Conservation (phyloP, 2,888 invertebrate species). For the Apotomis turbidana region DNA sequence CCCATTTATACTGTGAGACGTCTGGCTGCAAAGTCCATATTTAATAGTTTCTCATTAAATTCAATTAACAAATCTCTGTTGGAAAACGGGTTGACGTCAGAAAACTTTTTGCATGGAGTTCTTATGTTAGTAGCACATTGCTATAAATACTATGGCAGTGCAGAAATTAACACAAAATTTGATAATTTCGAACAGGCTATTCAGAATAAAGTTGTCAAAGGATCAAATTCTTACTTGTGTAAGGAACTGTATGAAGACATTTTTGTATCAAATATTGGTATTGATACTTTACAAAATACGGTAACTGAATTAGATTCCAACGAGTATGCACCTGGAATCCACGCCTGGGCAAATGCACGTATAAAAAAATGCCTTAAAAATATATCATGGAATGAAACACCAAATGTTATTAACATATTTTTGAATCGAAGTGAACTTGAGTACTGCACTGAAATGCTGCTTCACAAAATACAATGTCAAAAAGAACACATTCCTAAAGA, state of each 20-base stretch:
- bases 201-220: slow-evolving; percentile 45
- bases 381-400: slow-evolving; percentile 56
- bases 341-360: slow-evolving; percentile 61
- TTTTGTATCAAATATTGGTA: slow-evolving; percentile 42
- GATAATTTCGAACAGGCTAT: slow-evolving; percentile 52
- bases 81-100: slow-evolving; percentile 50
- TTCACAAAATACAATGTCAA: slow-evolving; percentile 55
- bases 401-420: slow-evolving; percentile 54
- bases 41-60: slow-evolving; percentile 66
- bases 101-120: slow-evolving; percentile 72
- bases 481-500: slow-evolving; percentile 46
- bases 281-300: slow-evolving; percentile 51
- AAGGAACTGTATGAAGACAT: slow-evolving; percentile 60
- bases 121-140: slow-evolving; percentile 61
- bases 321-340: slow-evolving; percentile 57
- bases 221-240: slow-evolving; percentile 62
- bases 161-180: slow-evolving; percentile 45
- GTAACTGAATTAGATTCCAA: slow-evolving; percentile 53
- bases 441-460: slow-evolving; percentile 56
- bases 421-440: slow-evolving; percentile 59
- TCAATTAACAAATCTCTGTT: slow-evolving; percentile 52
- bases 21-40: slow-evolving; percentile 72
- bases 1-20: slow-evolving; percentile 75
- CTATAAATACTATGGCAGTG: slow-evolving; percentile 51
- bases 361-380: slow-evolving; percentile 55